Evolutionary conservation across 2,888 invertebrate species (phyloP).

Genomic region (Caradrina clavipalpis): DNA sequence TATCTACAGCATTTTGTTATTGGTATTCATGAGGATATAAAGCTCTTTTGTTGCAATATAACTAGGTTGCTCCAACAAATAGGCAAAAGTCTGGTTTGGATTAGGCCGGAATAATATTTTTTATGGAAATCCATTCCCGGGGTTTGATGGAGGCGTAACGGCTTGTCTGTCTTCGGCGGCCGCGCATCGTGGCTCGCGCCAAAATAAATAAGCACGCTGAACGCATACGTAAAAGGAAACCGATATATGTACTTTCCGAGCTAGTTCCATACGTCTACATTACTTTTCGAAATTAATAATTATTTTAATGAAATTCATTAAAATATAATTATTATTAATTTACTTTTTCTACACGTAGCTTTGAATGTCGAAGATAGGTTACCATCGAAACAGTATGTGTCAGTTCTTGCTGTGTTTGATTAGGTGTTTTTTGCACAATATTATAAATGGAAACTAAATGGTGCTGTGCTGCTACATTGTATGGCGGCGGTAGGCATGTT

Average conservation of each 20-base stretch:
- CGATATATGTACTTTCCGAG: conserved; percentile 50
- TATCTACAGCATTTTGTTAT: neutral
- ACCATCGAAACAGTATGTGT: conserved; percentile 7
- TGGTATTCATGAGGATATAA: conserved; percentile 14
- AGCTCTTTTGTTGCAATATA: conserved; percentile 13
- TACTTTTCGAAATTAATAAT: conserved; percentile 13
- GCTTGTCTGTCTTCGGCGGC: conserved; percentile 85
- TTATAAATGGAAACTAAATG: conserved; percentile 47
- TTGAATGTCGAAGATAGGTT: neutral
- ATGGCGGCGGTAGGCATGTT: conserved; percentile 58
- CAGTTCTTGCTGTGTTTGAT: conserved; percentile 64
- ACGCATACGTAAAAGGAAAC: conserved; percentile 62
- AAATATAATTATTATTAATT: neutral
- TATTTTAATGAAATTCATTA: neutral
- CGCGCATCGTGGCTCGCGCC: conserved; percentile 83
- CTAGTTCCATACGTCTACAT: conserved; percentile 47
- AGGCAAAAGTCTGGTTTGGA: conserved; percentile 37
- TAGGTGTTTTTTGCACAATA: conserved; percentile 70
- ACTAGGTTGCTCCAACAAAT: conserved; percentile 13
- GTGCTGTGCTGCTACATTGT: conserved; percentile 59
- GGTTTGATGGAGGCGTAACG: conserved; percentile 81
- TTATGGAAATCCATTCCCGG: conserved; percentile 78
- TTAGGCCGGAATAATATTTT: conserved; percentile 66
- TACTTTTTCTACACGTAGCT: neutral
- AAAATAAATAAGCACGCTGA: conserved; percentile 86